These are phyloP conservation scores for Ptychobarbus kaznakovi DNA, from an alignment of 2,797 vertebrate species.

Conservation along the genomic window DNA sequence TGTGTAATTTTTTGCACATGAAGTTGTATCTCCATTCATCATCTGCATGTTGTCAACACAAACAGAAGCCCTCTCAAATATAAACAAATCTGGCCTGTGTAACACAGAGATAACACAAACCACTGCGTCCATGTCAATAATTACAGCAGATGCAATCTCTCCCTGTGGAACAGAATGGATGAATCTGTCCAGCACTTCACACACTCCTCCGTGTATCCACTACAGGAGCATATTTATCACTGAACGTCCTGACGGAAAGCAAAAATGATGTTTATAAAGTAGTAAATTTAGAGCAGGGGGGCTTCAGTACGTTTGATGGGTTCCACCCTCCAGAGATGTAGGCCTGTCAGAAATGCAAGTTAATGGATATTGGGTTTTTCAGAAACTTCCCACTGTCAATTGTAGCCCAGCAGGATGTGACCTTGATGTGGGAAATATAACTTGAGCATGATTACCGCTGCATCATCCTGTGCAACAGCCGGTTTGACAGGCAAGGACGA, in stretches of 20 bases:
- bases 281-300: neutral
- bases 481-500: conserved; percentile 39
- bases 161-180: conserved; percentile 22
- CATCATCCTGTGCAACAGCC: conserved; percentile 6
- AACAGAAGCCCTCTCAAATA: conserved; percentile 53
- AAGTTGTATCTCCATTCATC: conserved; percentile 62
- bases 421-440: conserved; percentile 49
- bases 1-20: conserved; percentile 26
- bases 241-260: neutral
- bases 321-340: conserved; percentile 38
- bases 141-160: conserved; percentile 41
- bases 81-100: conserved; percentile 48
- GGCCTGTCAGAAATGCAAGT: conserved; percentile 6
- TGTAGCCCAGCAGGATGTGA: conserved; percentile 41
- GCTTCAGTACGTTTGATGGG: conserved; percentile 28
- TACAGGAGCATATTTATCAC: conserved; percentile 23
- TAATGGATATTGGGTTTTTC: conserved; percentile 41
- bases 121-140: conserved; percentile 47
- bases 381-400: conserved; percentile 15
- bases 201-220: neutral
- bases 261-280: conserved; percentile 32
- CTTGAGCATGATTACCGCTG: conserved; percentile 22
- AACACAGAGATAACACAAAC: conserved; percentile 41
- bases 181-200: conserved; percentile 23
- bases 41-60: conserved; percentile 54